Percentiles rank a stretch among this genome's conserved stretches.
Evolutionary conservation across 1,140 invertebrate genomes (phyloP).

Genomic region (Uloborus diversus): DNA sequence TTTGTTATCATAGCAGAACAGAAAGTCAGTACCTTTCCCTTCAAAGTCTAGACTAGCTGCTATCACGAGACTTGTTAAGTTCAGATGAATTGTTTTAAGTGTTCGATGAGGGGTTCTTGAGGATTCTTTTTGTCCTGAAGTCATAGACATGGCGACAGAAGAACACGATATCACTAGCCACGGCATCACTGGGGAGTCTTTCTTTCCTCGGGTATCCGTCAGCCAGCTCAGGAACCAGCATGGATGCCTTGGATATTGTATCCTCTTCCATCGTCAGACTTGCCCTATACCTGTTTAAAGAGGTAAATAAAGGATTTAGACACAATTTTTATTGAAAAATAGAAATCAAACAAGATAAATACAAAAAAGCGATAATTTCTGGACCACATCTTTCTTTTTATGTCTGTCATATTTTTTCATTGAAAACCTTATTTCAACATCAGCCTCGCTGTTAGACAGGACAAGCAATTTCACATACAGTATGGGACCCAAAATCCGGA

Average conservation of each 20-base stretch:
- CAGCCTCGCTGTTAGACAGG: no score
- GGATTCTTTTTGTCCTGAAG: slow-evolving; percentile 77
- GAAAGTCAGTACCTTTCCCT: neutral
- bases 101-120: slow-evolving; percentile 52
- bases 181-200: slow-evolving; percentile 75
- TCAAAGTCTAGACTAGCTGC: slow-evolving; percentile 49
- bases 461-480: no score
- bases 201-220: slow-evolving; percentile 68
- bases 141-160: slow-evolving; percentile 95
- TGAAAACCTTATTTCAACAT: no score
- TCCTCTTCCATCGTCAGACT: slow-evolving; percentile 27
- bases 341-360: no score
- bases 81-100: neutral
- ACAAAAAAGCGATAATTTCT: no score
- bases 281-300: slow-evolving; percentile 23
- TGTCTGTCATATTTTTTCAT: no score
- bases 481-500: no score
- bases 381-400: no score
- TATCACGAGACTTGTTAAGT: slow-evolving; percentile 43
- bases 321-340: no score
- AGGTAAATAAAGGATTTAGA: no score
- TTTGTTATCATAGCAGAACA: neutral
- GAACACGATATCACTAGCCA: slow-evolving; percentile 87
- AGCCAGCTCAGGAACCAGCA: slow-evolving; percentile 70
- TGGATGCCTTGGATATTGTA: slow-evolving; percentile 61